phyloP scores from a whole-genome alignment of 1,140 invertebrate species.

The Lethrus apterus region DNA sequence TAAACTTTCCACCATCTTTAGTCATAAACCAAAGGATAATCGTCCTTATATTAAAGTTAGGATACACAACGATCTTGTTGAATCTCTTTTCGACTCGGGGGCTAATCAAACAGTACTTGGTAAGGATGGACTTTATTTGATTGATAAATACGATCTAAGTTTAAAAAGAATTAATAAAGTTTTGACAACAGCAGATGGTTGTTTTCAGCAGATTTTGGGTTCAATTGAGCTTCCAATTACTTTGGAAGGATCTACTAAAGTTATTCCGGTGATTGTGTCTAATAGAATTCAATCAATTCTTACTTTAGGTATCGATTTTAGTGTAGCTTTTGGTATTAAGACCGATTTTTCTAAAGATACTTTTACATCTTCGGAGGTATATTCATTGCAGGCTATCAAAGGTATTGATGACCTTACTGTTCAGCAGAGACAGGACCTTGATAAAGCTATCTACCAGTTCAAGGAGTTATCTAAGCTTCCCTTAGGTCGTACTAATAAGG shows the following conservation, averaged over 20 bases:
- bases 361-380: neutral
- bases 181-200: neutral
- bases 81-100: neutral
- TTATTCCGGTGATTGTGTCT: neutral
- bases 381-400: neutral
- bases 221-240: neutral
- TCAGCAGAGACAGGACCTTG: neutral
- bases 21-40: neutral
- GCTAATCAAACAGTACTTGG: constrained; percentile 3
- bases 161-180: neutral
- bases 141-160: neutral
- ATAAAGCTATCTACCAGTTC: neutral
- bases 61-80: neutral
- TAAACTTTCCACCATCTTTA: neutral
- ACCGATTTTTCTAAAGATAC: constrained; percentile 1
- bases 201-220: neutral
- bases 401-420: neutral
- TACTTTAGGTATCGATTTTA: neutral
- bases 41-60: constrained; percentile 1
- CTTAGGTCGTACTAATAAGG: neutral
- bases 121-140: neutral
- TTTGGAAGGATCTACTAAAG: neutral
- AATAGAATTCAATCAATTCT: neutral
- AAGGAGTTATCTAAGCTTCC: neutral
- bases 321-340: neutral